phyloP scores from a whole-genome alignment of 1,140 invertebrate genomes.

The Radopholus similis region DNA sequence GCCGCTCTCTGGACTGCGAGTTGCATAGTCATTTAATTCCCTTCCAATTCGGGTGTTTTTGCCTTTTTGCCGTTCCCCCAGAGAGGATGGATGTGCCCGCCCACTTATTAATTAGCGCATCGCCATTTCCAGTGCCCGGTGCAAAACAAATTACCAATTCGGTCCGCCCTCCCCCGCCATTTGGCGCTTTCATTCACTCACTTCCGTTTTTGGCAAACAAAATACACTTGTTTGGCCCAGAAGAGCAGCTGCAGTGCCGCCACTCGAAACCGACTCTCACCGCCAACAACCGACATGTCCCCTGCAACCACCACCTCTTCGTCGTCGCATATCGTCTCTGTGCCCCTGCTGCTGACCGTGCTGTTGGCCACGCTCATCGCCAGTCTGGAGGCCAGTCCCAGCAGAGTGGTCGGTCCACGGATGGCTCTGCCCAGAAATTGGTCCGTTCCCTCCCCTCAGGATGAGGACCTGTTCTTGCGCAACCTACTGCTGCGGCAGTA shows the following conservation, averaged over 20 bases:
- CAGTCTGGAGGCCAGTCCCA: not conserved
- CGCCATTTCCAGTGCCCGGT: too few relatives aligned
- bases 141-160: too few relatives aligned
- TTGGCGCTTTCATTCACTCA: not conserved
- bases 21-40: too few relatives aligned
- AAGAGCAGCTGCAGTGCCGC: not conserved
- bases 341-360: not conserved
- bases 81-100: too few relatives aligned
- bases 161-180: not conserved
- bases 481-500: slow-evolving; percentile 9
- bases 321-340: not conserved
- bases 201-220: not conserved
- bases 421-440: not conserved
- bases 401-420: slow-evolving; percentile 4
- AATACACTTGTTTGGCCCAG: not conserved
- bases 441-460: not conserved
- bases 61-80: too few relatives aligned
- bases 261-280: not conserved
- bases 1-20: too few relatives aligned
- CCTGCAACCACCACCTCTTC: not conserved
- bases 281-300: not conserved
- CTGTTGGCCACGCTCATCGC: not conserved
- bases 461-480: slow-evolving; percentile 11
- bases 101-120: too few relatives aligned
- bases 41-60: too few relatives aligned